Evolutionary conservation across 92 coral and sea anemone genomes (phyloP).

Genomic region (Virgularia gustaviana): DNA sequence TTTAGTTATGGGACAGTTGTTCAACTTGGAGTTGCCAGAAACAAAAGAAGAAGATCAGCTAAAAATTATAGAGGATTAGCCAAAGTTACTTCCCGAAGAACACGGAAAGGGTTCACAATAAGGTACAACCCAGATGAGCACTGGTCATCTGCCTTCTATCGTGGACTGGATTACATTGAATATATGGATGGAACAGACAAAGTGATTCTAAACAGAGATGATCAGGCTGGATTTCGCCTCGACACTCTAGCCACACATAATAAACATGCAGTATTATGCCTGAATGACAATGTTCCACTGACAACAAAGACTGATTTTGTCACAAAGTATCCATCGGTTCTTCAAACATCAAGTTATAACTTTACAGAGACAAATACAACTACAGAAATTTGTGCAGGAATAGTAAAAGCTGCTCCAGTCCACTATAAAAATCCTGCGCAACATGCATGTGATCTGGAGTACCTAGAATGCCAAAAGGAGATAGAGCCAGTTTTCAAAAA

Average conservation of each 20-base stretch:
- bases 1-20: conserved; percentile 34
- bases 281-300: conserved; percentile 17
- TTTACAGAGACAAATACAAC: conserved; percentile 44
- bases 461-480: conserved; percentile 10
- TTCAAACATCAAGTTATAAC: conserved; percentile 56
- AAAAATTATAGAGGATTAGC: conserved; percentile 51
- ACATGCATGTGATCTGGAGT: conserved; percentile 43
- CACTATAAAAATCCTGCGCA: conserved; percentile 52
- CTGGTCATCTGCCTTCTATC: not conserved
- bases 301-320: conserved; percentile 57
- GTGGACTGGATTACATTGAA: conserved; percentile 32
- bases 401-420: conserved; percentile 52
- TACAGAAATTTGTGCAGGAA: conserved; percentile 56
- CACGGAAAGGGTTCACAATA: conserved; percentile 54
- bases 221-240: conserved; percentile 58
- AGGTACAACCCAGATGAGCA: conserved; percentile 55
- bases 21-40: conserved; percentile 40
- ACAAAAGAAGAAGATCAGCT: conserved; percentile 46
- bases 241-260: conserved; percentile 58
- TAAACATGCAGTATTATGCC: conserved; percentile 46
- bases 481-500: conserved; percentile 43
- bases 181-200: conserved; percentile 57
- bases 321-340: conserved; percentile 42
- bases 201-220: conserved; percentile 52
- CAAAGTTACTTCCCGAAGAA: conserved; percentile 49